phyloP scores from a whole-genome alignment of 2,797 vertebrate species.

The Varecia variegata region DNA sequence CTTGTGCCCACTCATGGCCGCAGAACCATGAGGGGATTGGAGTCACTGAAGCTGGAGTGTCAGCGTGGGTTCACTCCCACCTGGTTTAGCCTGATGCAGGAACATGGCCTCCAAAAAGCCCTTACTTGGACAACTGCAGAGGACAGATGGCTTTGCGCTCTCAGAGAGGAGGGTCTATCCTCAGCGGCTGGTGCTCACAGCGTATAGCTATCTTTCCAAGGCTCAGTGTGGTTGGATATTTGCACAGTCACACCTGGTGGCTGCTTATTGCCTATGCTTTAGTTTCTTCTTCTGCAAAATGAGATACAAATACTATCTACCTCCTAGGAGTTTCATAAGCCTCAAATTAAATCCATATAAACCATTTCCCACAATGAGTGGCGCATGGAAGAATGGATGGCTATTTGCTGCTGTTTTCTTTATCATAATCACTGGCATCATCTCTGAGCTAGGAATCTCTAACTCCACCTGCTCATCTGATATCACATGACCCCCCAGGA shows the following conservation, averaged over 20 bases:
- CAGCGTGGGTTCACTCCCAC: not conserved
- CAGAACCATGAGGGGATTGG: not conserved
- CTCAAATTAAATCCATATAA: not conserved
- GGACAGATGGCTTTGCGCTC: not conserved
- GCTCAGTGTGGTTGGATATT: not conserved
- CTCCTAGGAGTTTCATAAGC: not conserved
- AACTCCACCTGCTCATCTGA: no score
- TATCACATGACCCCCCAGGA: not conserved
- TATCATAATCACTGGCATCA: rapidly evolving
- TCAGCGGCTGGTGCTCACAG: not conserved
- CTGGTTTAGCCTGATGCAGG: not conserved
- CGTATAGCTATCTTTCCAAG: not conserved
- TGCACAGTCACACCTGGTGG: not conserved
- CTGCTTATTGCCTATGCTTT: not conserved
- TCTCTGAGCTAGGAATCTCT: not conserved
- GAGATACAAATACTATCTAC: not conserved
- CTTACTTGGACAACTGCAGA: not conserved
- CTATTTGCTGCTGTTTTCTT: not conserved
- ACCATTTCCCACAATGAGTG: not conserved
- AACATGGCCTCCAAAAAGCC: not conserved
- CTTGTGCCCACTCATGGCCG: not conserved
- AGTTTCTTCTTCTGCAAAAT: not conserved
- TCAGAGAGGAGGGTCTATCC: not conserved
- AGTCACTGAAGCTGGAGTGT: not conserved
- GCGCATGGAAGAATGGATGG: not conserved